Evolutionary conservation across 2,113 vertebrate genomes (phyloP), one percentile per base, ranked within the genome.

Genomic region (Poeciliopsis occidentalis): DNA sequence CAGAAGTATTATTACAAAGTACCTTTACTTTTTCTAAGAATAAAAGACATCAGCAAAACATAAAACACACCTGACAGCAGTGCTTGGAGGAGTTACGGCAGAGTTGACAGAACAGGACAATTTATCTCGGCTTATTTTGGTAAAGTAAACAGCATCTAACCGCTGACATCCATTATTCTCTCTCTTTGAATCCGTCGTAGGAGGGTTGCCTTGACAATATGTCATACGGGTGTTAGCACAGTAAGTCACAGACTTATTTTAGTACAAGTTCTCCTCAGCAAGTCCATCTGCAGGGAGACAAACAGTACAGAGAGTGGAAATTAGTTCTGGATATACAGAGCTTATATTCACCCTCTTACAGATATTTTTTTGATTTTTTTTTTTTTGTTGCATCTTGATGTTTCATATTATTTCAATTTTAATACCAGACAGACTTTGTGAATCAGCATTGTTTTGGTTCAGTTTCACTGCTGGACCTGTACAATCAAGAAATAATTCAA

Each of bases 221-320:
- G 93, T 85, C 93, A 95, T 94, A 94, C 94, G 71, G 73, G 70
- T 71, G 66, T 60, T 68, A 64, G 78, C 37, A 72, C 81, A 67
- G 79, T 85, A 92, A 92, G 92, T 94, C 92, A 91, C 71, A 83
- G 91, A 94, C 92, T 93, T 87, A 64, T 84, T 85, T 94, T 89
- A 94, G 6, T 87, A 85, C 84, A 90, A 67, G 81, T 88, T 91
- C 87, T 92, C 85, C 87, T 91, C 90, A 81, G 86, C 75, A 76
- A 85, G 82, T 5, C 73, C 91, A 85, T 85, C 94, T 94, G 90
- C 57, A 90, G 90, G 19, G 0, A 84, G 39, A 66, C 31, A 83
- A 32, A 70, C 60, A 70, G 65, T 1, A 26, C 39, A 1, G 47
- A 84, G 5, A 70, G 4, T 34, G 31, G 27, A 17, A 19, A 17